Percentiles rank a stretch among this genome's conserved stretches.
These are phyloP conservation scores for Teleogryllus oceanicus DNA, from an alignment of 2,888 invertebrate genomes.

Conservation along the genomic window DNA sequence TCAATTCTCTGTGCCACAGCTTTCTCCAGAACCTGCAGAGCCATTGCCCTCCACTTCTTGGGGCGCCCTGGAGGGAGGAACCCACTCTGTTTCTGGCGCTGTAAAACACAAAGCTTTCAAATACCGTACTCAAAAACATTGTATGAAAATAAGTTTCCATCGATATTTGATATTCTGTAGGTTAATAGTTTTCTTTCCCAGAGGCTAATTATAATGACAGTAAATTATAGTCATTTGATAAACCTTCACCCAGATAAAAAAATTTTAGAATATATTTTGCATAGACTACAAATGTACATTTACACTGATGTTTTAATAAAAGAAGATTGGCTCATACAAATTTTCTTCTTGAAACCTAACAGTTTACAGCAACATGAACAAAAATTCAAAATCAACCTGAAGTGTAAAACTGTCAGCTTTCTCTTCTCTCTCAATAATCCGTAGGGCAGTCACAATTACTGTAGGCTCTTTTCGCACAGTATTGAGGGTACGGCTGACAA, in stretches of 20 bases:
- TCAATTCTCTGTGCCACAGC: conserved; percentile 83
- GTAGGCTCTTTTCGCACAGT: conserved; percentile 93
- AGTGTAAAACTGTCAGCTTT: conserved; percentile 85
- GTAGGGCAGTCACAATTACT: conserved; percentile 89
- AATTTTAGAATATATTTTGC: too few species aligned
- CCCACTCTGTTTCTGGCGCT: conserved; percentile 74
- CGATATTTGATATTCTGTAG: too few species aligned
- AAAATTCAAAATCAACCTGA: conserved; percentile 49
- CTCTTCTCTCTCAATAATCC: conserved; percentile 96
- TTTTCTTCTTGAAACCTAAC: neutral
- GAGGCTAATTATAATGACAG: too few species aligned
- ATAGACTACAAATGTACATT: too few species aligned
- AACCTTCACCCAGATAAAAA: too few species aligned
- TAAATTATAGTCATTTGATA: too few species aligned
- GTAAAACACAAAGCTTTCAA: conserved; percentile 37
- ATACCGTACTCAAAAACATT: too few species aligned
- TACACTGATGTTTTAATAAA: neutral
- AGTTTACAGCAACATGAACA: neutral
- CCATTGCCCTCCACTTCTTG: conserved; percentile 84
- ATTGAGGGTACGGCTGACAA: conserved; percentile 84
- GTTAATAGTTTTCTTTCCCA: too few species aligned
- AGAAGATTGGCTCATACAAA: neutral
- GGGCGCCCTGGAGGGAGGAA: conserved; percentile 94
- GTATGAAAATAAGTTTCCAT: too few species aligned
- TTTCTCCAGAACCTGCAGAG: conserved; percentile 75